Evolutionary conservation across 37 sponge, comb jelly and placozoan genomes (phyloP), one percentile per base, ranked within the genome.

Genomic region (Ianthella basta): DNA sequence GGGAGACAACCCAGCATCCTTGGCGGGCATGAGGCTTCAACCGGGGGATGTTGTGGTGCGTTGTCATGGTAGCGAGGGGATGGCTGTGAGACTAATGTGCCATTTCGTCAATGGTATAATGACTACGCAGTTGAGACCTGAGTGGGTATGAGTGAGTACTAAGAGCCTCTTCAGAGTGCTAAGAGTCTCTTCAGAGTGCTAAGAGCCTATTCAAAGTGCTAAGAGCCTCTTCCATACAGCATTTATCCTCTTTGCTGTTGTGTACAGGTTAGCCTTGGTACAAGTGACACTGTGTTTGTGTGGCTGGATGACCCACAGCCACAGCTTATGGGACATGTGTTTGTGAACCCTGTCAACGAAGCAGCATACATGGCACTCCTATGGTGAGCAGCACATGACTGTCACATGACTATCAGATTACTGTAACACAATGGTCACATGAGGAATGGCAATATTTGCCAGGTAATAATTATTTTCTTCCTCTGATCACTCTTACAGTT

Each of bases 1-100:
- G 24, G 98, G 98, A 56, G 98, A 97, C 79, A 97, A 97, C 64
- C 98, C 98, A 83, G 88, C 97, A 18, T 91, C 97, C 29, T 72
- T 96, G 37, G 97, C 94, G 39, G 97, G 97, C 2, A 88, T 91
- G 95, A 83, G 90, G 68, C 77, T 94, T 54, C 77, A 88, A 19
- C 72, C 56, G 56, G 97, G 97, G 87, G 97, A 96, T 87, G 84
- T 96, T 10, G 90, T 80, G 75, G 96, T 95, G 56, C 40, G 96
- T 72, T 27, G 18, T 21, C 14, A 81, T 54, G 23, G 41, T 4
- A 14, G 33, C 8, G 50, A 8, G 50, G 8, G 50, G 50, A 8
- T 8, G 8, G 8, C 50, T 44, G 50, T 44, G 50, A 8, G 50
- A 44, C 50, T 8, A 44, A 3, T 44, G 50, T 44, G 50, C 8